A percentile compares a stretch with the other conserved stretches of the same genome.
Evolutionary conservation across 2,113 vertebrate species (phyloP).

Genomic region (Rhea pennata): DNA sequence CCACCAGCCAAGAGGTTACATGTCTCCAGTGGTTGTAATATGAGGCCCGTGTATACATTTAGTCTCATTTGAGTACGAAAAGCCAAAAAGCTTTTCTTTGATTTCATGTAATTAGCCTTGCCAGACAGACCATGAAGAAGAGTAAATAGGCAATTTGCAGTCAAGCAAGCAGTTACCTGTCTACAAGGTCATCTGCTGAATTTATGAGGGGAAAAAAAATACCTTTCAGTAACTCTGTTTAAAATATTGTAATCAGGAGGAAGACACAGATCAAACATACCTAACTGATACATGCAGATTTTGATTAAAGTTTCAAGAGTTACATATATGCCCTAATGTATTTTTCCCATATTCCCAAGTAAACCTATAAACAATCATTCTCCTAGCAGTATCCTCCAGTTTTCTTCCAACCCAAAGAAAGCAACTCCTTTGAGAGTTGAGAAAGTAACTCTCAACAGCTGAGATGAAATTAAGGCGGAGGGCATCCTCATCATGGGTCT

Average conservation of each 20-base stretch:
- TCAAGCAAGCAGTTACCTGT: not conserved
- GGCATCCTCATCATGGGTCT: not conserved
- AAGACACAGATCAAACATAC: not conserved
- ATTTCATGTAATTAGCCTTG: constrained; percentile 41
- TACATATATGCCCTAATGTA: not conserved
- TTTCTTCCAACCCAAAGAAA: not conserved
- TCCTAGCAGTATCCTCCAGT: not conserved
- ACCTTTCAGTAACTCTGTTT: not conserved
- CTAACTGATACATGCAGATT: not conserved
- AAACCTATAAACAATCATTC: not conserved
- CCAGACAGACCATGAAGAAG: constrained; percentile 20
- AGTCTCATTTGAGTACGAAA: not conserved
- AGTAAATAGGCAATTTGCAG: constrained; percentile 3
- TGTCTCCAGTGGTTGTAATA: not conserved
- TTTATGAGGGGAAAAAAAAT: not conserved
- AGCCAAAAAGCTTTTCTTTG: not conserved
- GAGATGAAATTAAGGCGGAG: not conserved
- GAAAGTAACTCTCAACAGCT: not conserved
- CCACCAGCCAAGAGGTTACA: not conserved
- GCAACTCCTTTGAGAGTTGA: not conserved
- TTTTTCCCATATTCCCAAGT: not conserved
- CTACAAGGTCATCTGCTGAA: not conserved
- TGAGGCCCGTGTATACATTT: not conserved
- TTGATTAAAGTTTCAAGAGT: not conserved
- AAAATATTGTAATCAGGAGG: not conserved